Base-by-base conservation (phyloP, 2,888 invertebrate genomes). In the Nomada hirtipes region DNA sequence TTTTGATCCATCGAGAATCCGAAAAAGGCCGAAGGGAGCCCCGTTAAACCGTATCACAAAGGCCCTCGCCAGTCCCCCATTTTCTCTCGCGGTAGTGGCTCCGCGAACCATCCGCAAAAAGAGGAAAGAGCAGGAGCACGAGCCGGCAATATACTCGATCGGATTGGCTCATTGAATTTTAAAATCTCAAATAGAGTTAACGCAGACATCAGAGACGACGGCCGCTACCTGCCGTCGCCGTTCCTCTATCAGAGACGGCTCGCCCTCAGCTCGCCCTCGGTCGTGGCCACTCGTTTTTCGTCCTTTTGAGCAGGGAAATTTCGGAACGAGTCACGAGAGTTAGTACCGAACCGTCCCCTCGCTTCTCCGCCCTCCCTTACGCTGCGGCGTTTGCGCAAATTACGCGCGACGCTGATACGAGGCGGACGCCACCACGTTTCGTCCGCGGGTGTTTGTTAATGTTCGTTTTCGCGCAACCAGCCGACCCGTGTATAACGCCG, bases 91-190 rank as follows among this genome's bases (percentile, higher is more conserved):
- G 65, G 79, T 83, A 82, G 83, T n/a, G 55, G 69, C 86, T 71
- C 29, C 78, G 74, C 72, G 79, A 75, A 65, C 64, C 76, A 68
- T 68, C 73, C 77, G 73, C 74, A 73, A 61, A 83, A 74, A 80
- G 78, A 80, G 63, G 71, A 77, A 50, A 67, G 29, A 36, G 57
- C 61, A 61, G 42, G 70, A 64, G 74, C 18, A 68, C 53, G 71
- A 57, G 52, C 36, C 55, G 63, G 55, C 76, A 79, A 79, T 87
- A 85, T 75, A 81, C 74, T 81, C 86, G 86, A 88, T 88, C 86
- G 85, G 86, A 89, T 89, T 86, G 89, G 84, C 84, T 89, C 89
- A 86, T 90, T 90, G 88, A 89, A 89, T 88, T 90, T 91, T 84
- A 84, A 91, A 89, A 89, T 89, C 76, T 83, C 86, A 85, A 87